Base-by-base conservation (phyloP, 2,888 invertebrate species). In the Hypomecis punctinalis region DNA sequence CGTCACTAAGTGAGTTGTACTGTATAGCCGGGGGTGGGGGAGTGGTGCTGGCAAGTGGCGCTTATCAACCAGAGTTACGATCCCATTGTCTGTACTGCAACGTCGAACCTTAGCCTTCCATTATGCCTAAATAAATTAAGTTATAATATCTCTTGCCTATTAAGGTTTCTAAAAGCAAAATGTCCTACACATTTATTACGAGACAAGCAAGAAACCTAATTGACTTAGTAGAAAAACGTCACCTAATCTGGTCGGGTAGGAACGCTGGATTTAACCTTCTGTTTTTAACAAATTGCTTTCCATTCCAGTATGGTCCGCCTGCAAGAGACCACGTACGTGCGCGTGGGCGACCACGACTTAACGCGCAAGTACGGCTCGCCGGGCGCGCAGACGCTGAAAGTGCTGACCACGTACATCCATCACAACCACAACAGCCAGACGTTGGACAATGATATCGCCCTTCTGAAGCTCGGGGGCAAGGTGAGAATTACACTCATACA, bases 391-490 rank as follows among this genome's bases (percentile, higher is more conserved):
- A 98, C 98, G 0, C 91, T 98, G 23, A 94, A 97, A 11, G 98
- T 98, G 1, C 97, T 97, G 59, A 98, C 98, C 58, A 98, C 98
- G 0, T 98, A 98, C 86, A 98, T 98, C 68, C 98, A 98, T 81
- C 98, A 98, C 88, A 98, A 98, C 90, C 98, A 98, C 93, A 98
- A 98, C 88, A 97, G 97, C 75, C 98, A 98, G 88, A 98, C 98
- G 0, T 89, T 98, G 72, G 98, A 98, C 84, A 98, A 99, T 78
- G 98, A 99, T 79, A 98, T 99, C 69, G 99, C 99, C 0, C 85
- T 99, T 67, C 93, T 99, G 9, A 98, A 98, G 84, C 93, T 98
- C 33, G 97, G 97, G 69, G 97, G 97, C 0, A 97, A 97, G 84
- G 65, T 66, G 48, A 63, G 23, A 23, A 23, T 23, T 10, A 4